Evolutionary conservation across 2,797 vertebrate species (phyloP).

Genomic region (Spondyliosoma cantharus): DNA sequence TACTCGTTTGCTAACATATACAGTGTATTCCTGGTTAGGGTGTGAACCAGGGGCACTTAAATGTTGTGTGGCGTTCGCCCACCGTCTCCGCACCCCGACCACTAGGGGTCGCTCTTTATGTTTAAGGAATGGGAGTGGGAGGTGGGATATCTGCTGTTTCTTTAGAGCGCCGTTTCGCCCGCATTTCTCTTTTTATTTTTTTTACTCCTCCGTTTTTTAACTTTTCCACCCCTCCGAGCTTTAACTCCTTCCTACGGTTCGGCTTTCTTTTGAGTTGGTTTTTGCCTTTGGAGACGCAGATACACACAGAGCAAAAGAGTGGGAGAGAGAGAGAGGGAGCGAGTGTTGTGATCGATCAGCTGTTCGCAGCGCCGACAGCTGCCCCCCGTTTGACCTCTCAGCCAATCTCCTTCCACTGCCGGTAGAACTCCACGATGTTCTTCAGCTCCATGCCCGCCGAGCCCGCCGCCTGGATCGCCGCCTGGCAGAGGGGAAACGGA

Average conservation of each 20-base stretch:
- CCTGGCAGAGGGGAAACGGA: slow-evolving; percentile 72
- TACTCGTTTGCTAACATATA: slow-evolving; percentile 82
- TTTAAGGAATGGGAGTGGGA: slow-evolving; percentile 61
- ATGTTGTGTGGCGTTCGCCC: slow-evolving; percentile 65
- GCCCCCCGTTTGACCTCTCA: slow-evolving; percentile 81
- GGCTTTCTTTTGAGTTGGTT: slow-evolving; percentile 70
- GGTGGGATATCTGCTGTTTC: slow-evolving; percentile 73
- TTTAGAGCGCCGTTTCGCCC: slow-evolving; percentile 60
- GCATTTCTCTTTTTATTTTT: slow-evolving; percentile 54
- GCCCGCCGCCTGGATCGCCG: slow-evolving; percentile 88
- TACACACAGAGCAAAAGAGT: slow-evolving; percentile 86
- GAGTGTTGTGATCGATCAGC: slow-evolving; percentile 85
- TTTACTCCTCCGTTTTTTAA: slow-evolving; percentile 69
- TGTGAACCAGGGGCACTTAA: slow-evolving; percentile 80
- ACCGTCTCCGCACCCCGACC: slow-evolving; percentile 66
- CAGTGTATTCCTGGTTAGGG: slow-evolving; percentile 83
- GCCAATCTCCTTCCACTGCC: slow-evolving; percentile 99
- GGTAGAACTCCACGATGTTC: slow-evolving; percentile 95
- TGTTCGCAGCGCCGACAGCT: slow-evolving; percentile 79
- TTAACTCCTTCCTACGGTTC: slow-evolving; percentile 65
- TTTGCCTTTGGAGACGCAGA: slow-evolving; percentile 83
- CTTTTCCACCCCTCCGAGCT: slow-evolving; percentile 73
- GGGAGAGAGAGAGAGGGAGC: slow-evolving; percentile 83
- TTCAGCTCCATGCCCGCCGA: slow-evolving; percentile 92
- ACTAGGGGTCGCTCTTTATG: slow-evolving; percentile 72